These are phyloP conservation scores for Epinephelus malabaricus DNA, from an alignment of 2,797 vertebrate genomes.

Conservation along the genomic window DNA sequence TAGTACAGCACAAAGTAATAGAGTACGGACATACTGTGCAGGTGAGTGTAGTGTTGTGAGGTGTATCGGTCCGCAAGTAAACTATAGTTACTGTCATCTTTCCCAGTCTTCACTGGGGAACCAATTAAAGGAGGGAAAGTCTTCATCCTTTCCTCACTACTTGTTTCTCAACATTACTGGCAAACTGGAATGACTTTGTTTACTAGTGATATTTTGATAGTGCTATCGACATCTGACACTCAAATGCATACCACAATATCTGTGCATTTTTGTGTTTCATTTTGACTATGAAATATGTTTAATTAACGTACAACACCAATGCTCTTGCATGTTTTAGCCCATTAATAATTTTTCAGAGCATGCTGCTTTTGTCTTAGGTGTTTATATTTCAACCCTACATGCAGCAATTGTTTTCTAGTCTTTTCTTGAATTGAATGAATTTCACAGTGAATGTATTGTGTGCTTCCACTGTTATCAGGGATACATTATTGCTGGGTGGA, in stretches of 20 bases:
- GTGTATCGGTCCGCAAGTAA: slow-evolving; percentile 80
- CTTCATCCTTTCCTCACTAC: neutral
- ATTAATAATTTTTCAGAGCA: neutral
- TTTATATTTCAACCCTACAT: neutral
- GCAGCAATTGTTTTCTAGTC: neutral
- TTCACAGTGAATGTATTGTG: neutral
- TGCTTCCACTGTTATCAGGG: neutral
- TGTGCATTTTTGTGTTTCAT: neutral
- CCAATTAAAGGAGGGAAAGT: slow-evolving; percentile 33
- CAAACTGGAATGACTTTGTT: neutral
- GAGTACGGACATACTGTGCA: slow-evolving; percentile 91
- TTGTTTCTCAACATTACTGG: neutral
- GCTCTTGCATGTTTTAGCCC: neutral
- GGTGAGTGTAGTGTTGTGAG: slow-evolving; percentile 90
- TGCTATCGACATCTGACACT: neutral
- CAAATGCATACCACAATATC: neutral
- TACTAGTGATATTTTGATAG: neutral
- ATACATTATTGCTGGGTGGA: neutral
- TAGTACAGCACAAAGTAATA: slow-evolving; percentile 46
- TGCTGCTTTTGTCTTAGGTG: neutral
- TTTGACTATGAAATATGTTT: neutral
- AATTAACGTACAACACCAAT: neutral
- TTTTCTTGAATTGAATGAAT: neutral
- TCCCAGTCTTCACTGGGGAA: neutral
- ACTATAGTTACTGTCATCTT: no score